Evolutionary conservation across 2,113 vertebrate species (phyloP), one percentile per base, ranked within the genome.

Genomic region (Chascanopsetta lugubris): DNA sequence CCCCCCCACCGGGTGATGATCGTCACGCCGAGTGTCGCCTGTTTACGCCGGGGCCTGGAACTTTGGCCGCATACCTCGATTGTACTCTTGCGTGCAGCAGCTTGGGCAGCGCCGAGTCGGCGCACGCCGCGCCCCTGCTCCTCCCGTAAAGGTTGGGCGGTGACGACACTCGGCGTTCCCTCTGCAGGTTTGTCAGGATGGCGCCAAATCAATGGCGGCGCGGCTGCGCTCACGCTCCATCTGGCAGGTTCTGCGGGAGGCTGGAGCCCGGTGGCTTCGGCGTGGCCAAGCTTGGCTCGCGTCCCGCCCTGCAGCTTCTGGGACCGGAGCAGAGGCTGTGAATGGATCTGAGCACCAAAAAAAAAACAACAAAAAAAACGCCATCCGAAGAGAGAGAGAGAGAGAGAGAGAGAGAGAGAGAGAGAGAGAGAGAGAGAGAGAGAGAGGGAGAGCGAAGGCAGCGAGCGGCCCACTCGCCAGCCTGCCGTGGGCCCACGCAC

Each of bases 391-490:
- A n/a, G n/a, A n/a, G n/a, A n/a, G n/a, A n/a, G n/a, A n/a, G n/a
- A n/a, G n/a, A n/a, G n/a, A n/a, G n/a, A n/a, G n/a, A n/a, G n/a
- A n/a, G n/a, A n/a, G n/a, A n/a, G n/a, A n/a, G n/a, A n/a, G n/a
- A n/a, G n/a, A n/a, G n/a, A n/a, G n/a, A n/a, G n/a, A n/a, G n/a
- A n/a, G n/a, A n/a, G n/a, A n/a, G n/a, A n/a, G n/a, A n/a, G n/a
- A 12, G 8, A 32, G 69, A 18, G 50, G 65, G 61, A 76, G 82
- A 77, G 60, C 29, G 79, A 64, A 66, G 69, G 83, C 77, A 61
- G 70, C 49, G 66, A 77, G 43, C 72, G 4, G 55, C 89, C 89
- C 86, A 90, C 89, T 83, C 85, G 84, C 79, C 89, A 84, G 75
- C 79, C 82, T 87, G 82, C 83, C 30, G 61, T 78, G 4, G 55